These are phyloP conservation scores for Ectobius pallidus DNA, from an alignment of 2,888 invertebrate species.

Conservation along the genomic window DNA sequence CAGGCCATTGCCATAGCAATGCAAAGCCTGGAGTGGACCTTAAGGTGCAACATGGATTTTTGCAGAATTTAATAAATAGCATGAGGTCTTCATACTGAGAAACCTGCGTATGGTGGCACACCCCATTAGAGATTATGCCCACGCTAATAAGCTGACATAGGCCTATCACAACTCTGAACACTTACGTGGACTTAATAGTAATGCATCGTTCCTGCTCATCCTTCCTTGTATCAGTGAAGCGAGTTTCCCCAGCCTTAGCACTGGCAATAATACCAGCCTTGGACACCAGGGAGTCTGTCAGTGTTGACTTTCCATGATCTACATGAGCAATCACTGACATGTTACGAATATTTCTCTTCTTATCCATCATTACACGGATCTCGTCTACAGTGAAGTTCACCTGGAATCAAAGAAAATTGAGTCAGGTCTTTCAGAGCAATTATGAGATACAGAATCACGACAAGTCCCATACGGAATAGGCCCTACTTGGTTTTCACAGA, in stretches of 20 bases:
- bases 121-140: too few species aligned
- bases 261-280: slow-evolving; percentile 99
- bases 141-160: too few species aligned
- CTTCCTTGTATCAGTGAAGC: slow-evolving; percentile 99
- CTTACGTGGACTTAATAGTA: slow-evolving; percentile 99
- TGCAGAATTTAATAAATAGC: too few species aligned
- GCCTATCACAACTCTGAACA: too few species aligned
- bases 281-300: slow-evolving; percentile 98
- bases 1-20: too few species aligned
- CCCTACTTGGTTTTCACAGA: background rate
- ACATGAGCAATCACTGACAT: slow-evolving; percentile 99
- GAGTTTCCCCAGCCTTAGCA: slow-evolving; percentile 97
- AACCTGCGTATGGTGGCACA: too few species aligned
- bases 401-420: slow-evolving; percentile 61
- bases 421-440: background rate
- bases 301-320: slow-evolving; percentile 99
- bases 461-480: background rate
- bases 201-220: slow-evolving; percentile 99
- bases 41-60: too few species aligned
- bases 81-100: too few species aligned
- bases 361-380: slow-evolving; percentile 99
- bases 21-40: too few species aligned
- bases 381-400: slow-evolving; percentile 99
- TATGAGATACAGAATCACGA: background rate
- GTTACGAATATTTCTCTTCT: slow-evolving; percentile 99